A percentile compares a stretch with the other conserved stretches of the same genome.
phyloP scores from a whole-genome alignment of 2,888 invertebrate genomes.

The Eristalis tenax region DNA sequence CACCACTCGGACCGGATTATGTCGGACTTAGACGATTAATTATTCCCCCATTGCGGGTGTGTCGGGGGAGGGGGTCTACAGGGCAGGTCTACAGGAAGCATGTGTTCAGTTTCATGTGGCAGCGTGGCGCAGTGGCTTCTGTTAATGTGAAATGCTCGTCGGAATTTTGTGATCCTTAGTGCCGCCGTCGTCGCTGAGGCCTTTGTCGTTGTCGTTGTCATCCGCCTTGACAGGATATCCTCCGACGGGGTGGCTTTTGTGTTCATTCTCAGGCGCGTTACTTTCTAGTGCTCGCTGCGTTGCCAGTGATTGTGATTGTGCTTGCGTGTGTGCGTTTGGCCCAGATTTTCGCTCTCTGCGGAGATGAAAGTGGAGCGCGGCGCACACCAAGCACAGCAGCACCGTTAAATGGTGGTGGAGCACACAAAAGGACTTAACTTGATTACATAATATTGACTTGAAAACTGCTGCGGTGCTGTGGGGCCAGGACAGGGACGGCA shows the following conservation, averaged over 20 bases:
- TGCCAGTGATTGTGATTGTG: too few relatives aligned
- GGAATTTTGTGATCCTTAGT: conserved; percentile 11
- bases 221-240: neutral
- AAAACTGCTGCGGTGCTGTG: conserved; percentile 12
- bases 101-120: conserved; percentile 39
- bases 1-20: neutral
- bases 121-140: neutral
- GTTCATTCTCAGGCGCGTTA: neutral
- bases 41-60: neutral
- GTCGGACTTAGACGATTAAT: conserved; percentile 45
- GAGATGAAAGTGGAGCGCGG: conserved; percentile 32
- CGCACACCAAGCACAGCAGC: neutral
- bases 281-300: neutral
- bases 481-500: neutral
- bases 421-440: conserved; percentile 53
- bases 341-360: conserved; percentile 16
- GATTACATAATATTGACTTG: conserved; percentile 63
- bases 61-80: neutral
- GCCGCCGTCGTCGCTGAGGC: neutral
- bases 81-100: neutral
- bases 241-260: conserved; percentile 4
- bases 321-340: conserved; percentile 10
- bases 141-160: conserved; percentile 26
- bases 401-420: neutral
- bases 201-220: neutral